Base-by-base conservation (phyloP, 2,888 invertebrate species). In the Agrotis ipsilon region DNA sequence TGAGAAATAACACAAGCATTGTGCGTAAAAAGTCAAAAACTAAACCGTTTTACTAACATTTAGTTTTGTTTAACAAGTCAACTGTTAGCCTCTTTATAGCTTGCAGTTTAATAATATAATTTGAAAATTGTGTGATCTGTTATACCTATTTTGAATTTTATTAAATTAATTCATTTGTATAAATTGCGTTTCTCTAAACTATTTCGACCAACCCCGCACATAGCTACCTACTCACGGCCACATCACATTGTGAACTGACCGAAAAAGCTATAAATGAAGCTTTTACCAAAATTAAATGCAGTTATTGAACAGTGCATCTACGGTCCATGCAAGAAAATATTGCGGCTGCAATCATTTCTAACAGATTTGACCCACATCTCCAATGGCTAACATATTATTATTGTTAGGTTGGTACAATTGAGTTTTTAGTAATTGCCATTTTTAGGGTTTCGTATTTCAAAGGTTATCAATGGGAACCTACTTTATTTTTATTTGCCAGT, bases 201-300 rank as follows among this genome's bases (percentile, higher is more conserved):
- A 48, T 72, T 43, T 72, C 4, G 19, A 48, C 46, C 13, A 43
- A 43, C 21, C 43, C 24, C 24, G 3, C 3, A n/a, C 13, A n/a
- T 43, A n/a, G n/a, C 21, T 49, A 55, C 27, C 46, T 51, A 45
- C 11, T 39, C 5, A 27, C 18, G 45, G 21, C 57, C 24, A 27
- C 39, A 75, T 64, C 21, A 45, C 48, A 71, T 71, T 58, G 72
- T 49, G 57, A 61, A 61, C 45, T 49, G 9, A 58, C 27, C 13
- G 27, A 48, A 46, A 45, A 59, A 3, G 54, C 48, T 24, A 61
- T 52, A 68, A 49, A 45, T 49, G 51, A 62, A 72, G 61, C 78
- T 76, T 72, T 76, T 65, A 76, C 18, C 46, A 13, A 71, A 66
- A 76, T 78, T 65, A 71, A 65, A 72, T 75, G 43, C 48, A 65